Conservation (phyloP, 2,888 invertebrate genomes). For the Lasioglossum zephyrum region DNA sequence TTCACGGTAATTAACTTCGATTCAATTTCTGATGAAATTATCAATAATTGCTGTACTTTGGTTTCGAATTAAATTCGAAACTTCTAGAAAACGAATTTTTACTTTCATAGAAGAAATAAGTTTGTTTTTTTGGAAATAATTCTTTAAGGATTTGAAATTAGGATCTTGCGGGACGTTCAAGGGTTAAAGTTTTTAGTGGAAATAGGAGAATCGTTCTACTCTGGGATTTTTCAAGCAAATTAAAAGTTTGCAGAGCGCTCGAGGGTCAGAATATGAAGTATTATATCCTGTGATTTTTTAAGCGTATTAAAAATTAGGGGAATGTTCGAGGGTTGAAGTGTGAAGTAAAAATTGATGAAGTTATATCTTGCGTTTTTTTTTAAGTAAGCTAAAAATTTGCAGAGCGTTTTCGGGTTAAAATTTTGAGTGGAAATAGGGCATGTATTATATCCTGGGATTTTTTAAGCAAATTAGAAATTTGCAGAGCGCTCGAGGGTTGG, state of each 20-base stretch:
- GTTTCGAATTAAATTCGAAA: background rate
- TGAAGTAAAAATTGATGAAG: background rate
- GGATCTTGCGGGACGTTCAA: background rate
- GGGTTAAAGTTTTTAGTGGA: no score
- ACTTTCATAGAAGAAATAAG: background rate
- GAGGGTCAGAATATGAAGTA: background rate
- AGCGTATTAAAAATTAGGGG: background rate
- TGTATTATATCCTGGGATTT: background rate
- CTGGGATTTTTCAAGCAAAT: background rate
- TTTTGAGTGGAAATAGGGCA: no score
- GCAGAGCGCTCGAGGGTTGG: no score
- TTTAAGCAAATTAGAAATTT: background rate
- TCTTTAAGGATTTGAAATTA: background rate
- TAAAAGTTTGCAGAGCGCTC: background rate
- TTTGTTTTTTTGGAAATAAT: background rate
- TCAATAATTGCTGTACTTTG: background rate
- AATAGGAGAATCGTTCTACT: no score
- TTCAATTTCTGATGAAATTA: background rate
- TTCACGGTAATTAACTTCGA: conserved; percentile 7
- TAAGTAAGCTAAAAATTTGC: no score
- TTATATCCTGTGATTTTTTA: background rate
- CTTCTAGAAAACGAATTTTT: background rate
- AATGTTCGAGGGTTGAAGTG: no score
- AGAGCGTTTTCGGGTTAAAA: no score
- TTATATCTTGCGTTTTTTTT: no score